Evolutionary conservation across 2,888 invertebrate genomes (phyloP), one percentile per base, ranked within the genome.

Genomic region (Agrenia bidenticulata): DNA sequence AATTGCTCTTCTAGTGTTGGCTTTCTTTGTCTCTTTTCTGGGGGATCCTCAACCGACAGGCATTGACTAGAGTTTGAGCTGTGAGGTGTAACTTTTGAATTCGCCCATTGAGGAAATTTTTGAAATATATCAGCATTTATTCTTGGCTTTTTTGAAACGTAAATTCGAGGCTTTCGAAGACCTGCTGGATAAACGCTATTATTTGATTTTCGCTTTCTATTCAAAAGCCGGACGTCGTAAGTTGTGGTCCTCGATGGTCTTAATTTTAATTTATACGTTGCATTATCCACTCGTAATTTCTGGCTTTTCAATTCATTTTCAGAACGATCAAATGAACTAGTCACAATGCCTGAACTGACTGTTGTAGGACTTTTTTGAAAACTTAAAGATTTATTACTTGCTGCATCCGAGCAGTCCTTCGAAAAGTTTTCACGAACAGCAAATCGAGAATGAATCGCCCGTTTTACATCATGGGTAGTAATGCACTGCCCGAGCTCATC

Each of bases 371-470:
- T 17, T 45, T 45, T 19, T 15, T 17, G 15, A 9, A 19, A 11
- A 19, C 4, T 45, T 45, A 45, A 15, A 5, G 45, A 45, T 45
- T 45, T 15, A 17, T 45, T 15, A n/a, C 45, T 45, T 11, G 45
- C 15, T 17, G n/a, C 45, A 15, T 17, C 19, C 5, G 45, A 15
- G 5, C 19, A 19, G 41, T 24, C 39, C 26, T 17, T 1, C 13
- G 13, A 27, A 26, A 27, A n/a, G 50, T 19, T 32, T 26, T 51
- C 51, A 1, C 68, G 56, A 5, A 49, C 37, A 19, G 63, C 66
- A 24, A 64, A 55, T 27, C 62, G 26, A 13, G 72, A 73, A 61
- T 72, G 73, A 5, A 74, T 13, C 4, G 70, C 70, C 42, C 66
- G 45, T 42, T 64, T 66, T 1, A 73, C 58, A 53, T 66, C 69